Percentiles rank a stretch among this genome's conserved stretches.
These are phyloP conservation scores for Neoscelio sp. DNA, from an alignment of 2,888 invertebrate species.

Conservation along the genomic window DNA sequence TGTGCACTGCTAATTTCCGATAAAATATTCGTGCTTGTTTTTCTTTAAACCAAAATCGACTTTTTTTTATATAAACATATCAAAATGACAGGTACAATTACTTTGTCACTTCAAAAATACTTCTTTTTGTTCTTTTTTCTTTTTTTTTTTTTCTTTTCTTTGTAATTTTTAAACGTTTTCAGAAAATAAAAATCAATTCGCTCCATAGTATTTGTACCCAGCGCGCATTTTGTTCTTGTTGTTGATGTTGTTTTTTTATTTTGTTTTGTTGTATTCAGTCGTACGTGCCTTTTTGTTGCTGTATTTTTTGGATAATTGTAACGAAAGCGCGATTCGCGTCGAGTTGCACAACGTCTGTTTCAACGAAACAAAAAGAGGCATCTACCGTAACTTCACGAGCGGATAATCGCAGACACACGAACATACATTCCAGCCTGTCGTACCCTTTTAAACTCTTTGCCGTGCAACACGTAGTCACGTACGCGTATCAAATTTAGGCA, in stretches of 20 bases:
- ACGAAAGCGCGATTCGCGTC: conserved; percentile 15
- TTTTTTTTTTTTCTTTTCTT: neutral
- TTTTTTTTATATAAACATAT: conserved; percentile 63
- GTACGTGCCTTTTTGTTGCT: conserved; percentile 9
- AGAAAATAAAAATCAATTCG: conserved; percentile 62
- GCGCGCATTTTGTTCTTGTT: conserved; percentile 28
- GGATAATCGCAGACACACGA: conserved; percentile 59
- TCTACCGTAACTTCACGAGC: conserved; percentile 58
- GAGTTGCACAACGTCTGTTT: conserved; percentile 42
- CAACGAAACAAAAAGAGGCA: conserved; percentile 49
- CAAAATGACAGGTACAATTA: conserved; percentile 66
- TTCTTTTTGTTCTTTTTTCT: conserved; percentile 28
- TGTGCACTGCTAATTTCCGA: conserved; percentile 62
- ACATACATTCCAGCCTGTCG: conserved; percentile 50
- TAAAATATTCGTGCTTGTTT: conserved; percentile 53
- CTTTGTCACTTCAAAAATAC: conserved; percentile 65
- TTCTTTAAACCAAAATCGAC: conserved; percentile 59
- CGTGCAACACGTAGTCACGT: conserved; percentile 45
- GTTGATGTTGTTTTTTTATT: neutral
- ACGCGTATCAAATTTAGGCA: conserved; percentile 37
- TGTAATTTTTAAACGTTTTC: conserved; percentile 48
- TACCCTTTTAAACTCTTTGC: conserved; percentile 61
- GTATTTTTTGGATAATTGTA: conserved; percentile 4
- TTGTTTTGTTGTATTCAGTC: conserved; percentile 9
- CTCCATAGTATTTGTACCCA: conserved; percentile 60